Percentiles rank a stretch among this genome's conserved stretches.
These are phyloP conservation scores for Andrena camellia DNA, from an alignment of 2,888 invertebrate species.

Conservation along the genomic window DNA sequence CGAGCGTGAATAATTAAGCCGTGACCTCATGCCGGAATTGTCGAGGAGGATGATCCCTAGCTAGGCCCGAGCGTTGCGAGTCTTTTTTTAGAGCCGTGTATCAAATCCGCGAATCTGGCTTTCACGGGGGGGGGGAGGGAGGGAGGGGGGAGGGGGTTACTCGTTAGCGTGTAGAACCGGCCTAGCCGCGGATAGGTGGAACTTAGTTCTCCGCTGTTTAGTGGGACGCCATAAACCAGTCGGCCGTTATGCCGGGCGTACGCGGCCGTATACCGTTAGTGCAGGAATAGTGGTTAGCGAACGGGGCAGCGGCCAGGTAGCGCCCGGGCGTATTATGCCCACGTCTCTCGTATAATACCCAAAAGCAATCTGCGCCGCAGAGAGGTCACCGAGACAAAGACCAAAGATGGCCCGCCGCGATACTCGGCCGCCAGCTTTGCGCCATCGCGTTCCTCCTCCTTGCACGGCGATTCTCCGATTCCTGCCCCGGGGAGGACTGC, in stretches of 20 bases:
- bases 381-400: constrained; percentile 72
- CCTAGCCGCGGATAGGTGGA: constrained; percentile 38
- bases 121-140: constrained; percentile 37
- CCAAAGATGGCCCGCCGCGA: constrained; percentile 68
- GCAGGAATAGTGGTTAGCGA: constrained; percentile 56
- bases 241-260: constrained; percentile 57
- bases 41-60: constrained; percentile 30
- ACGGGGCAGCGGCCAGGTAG: constrained; percentile 47
- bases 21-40: constrained; percentile 51
- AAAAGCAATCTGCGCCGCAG: constrained; percentile 65
- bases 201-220: constrained; percentile 47
- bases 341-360: constrained; percentile 69
- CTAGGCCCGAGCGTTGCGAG: neutral
- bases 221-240: constrained; percentile 63
- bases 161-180: constrained; percentile 59
- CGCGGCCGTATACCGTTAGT: constrained; percentile 65
- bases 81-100: constrained; percentile 27
- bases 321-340: constrained; percentile 61
- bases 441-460: constrained; percentile 37
- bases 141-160: constrained; percentile 34
- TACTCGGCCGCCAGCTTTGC: constrained; percentile 47
- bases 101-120: constrained; percentile 51
- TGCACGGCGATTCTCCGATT: constrained; percentile 50
- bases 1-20: constrained; percentile 58
- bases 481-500: constrained; percentile 25